These are phyloP conservation scores for Drosophila suzukii DNA, from an alignment of 1,140 invertebrate species.

Conservation along the genomic window DNA sequence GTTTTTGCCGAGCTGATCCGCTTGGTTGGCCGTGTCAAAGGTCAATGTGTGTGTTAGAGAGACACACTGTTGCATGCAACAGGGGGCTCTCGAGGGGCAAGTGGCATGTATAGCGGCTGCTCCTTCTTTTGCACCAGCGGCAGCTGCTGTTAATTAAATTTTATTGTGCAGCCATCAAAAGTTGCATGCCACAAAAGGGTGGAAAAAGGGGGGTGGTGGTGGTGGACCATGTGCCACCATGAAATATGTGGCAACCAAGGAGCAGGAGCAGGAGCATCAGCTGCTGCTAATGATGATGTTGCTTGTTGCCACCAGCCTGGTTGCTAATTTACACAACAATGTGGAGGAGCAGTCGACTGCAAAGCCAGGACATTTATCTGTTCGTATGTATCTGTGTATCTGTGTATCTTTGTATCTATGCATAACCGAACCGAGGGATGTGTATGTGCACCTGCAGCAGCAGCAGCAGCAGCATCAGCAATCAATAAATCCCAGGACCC, in stretches of 20 bases:
- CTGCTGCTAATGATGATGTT: conserved; percentile 52
- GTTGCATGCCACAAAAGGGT: conserved; percentile 43
- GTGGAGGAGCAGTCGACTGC: conserved; percentile 38
- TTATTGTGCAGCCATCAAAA: conserved; percentile 61
- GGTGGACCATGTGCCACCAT: conserved; percentile 13
- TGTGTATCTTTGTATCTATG: no score
- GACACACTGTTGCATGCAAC: conserved; percentile 37
- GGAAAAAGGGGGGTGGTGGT: neutral
- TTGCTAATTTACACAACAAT: conserved; percentile 74
- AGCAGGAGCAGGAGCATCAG: conserved; percentile 22
- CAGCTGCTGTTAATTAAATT: conserved; percentile 71
- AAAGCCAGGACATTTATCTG: conserved; percentile 59
- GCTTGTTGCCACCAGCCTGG: conserved; percentile 36
- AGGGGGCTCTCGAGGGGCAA: conserved; percentile 33
- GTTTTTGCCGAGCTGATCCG: conserved; percentile 37
- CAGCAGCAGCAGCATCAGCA: conserved; percentile 50
- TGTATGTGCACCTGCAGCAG: conserved; percentile 38
- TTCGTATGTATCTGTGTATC: conserved; percentile 25
- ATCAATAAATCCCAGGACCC: conserved; percentile 80
- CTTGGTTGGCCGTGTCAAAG: conserved; percentile 47
- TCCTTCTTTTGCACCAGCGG: conserved; percentile 2
- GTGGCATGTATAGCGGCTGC: conserved; percentile 10
- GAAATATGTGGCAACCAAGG: conserved; percentile 34
- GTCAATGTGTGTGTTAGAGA: conserved; percentile 43
- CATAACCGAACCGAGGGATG: neutral